phyloP scores from a whole-genome alignment of 2,888 invertebrate genomes.

The Polydrusus tereticollis region DNA sequence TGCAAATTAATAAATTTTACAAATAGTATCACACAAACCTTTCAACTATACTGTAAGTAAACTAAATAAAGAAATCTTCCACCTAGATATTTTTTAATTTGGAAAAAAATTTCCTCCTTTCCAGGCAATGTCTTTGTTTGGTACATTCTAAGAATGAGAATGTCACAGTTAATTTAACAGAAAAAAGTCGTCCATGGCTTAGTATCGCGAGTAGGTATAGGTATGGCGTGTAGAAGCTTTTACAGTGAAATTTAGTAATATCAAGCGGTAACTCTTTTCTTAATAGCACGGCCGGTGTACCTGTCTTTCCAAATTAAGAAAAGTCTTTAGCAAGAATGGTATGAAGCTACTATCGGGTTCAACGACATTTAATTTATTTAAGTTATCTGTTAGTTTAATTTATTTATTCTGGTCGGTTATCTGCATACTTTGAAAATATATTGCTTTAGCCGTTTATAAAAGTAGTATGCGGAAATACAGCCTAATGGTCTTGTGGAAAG shows the following conservation, averaged over 20 bases:
- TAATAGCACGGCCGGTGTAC: constrained; percentile 48
- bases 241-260: constrained; percentile 40
- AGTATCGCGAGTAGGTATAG: neutral
- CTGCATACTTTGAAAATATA: neutral
- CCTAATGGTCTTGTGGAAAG: constrained; percentile 10
- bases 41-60: neutral
- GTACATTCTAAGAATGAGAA: neutral
- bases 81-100: neutral
- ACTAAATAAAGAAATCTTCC: neutral
- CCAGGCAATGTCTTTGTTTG: neutral
- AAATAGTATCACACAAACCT: too few relatives aligned
- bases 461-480: constrained; percentile 3
- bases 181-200: constrained; percentile 22
- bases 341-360: constrained; percentile 52
- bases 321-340: constrained; percentile 53
- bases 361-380: constrained; percentile 46
- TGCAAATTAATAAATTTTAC: too few relatives aligned
- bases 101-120: neutral
- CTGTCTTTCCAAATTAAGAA: constrained; percentile 59
- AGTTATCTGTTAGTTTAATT: neutral
- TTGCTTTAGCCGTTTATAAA: neutral
- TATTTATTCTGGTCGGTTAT: constrained; percentile 2
- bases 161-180: constrained; percentile 26
- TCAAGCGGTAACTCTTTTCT: constrained; percentile 42
- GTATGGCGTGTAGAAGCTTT: neutral